Conservation (phyloP, 2,888 invertebrate species). For the Caenorhabditis auriculariae region DNA sequence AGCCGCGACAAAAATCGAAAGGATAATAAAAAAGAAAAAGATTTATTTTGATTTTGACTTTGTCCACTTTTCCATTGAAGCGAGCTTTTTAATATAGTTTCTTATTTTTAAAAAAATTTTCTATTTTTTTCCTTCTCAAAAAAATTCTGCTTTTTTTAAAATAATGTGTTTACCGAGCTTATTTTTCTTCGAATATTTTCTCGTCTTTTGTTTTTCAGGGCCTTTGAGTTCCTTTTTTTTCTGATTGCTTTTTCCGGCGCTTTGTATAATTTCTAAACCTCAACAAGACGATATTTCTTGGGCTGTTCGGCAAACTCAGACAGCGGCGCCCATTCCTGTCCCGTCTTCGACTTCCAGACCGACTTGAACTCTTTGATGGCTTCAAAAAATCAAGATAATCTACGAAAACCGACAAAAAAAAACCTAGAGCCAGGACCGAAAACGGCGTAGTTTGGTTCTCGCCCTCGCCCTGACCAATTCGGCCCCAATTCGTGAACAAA, state of each 20-base stretch:
- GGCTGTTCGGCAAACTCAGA: slow-evolving; percentile 57
- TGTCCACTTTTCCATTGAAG: no score
- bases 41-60: no score
- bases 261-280: slow-evolving; percentile 45
- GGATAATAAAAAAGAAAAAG: no score
- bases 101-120: no score
- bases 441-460: slow-evolving; percentile 45
- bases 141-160: no score
- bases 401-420: slow-evolving; percentile 1
- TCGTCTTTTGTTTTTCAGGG: no score
- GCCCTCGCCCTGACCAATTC: slow-evolving; percentile 65
- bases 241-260: slow-evolving; percentile 51
- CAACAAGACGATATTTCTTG: slow-evolving; percentile 67
- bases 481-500: slow-evolving; percentile 69
- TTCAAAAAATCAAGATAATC: slow-evolving; percentile 58
- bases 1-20: no score
- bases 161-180: no score
- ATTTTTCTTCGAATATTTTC: no score
- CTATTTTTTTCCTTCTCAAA: no score
- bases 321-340: slow-evolving; percentile 63
- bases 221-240: no score
- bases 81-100: no score
- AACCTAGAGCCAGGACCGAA: slow-evolving; percentile 17
- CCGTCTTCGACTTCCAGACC: slow-evolving; percentile 68
- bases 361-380: slow-evolving; percentile 68